Evolutionary conservation across 2,113 vertebrate genomes (phyloP).

Genomic region (Kryptolebias marmoratus): DNA sequence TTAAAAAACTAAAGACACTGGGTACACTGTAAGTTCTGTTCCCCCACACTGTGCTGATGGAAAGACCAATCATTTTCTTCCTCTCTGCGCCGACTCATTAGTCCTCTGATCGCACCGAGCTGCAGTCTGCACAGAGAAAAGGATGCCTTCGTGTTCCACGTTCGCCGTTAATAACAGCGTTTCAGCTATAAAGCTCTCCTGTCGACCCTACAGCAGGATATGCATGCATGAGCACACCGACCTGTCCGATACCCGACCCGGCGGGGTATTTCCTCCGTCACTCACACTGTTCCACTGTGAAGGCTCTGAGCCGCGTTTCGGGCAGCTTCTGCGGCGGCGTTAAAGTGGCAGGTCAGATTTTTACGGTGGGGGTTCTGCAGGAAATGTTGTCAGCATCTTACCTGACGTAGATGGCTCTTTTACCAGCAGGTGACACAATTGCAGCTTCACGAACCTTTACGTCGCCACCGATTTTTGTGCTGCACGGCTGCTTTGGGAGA

Average conservation of each 20-base stretch:
- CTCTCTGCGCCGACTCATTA: slow-evolving; percentile 68
- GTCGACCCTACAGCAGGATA: slow-evolving; percentile 28
- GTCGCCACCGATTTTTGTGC: too few species aligned
- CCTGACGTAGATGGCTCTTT: too few species aligned
- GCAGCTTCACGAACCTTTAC: too few species aligned
- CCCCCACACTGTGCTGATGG: slow-evolving; percentile 9
- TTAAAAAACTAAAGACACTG: neutral
- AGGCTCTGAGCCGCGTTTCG: slow-evolving; percentile 39
- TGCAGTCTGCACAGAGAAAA: slow-evolving; percentile 24
- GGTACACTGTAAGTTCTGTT: slow-evolving; percentile 5
- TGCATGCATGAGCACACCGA: slow-evolving; percentile 64
- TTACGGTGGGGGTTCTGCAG: neutral
- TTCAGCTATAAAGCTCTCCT: slow-evolving; percentile 32
- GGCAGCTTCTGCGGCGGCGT: slow-evolving; percentile 4
- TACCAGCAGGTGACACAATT: too few species aligned
- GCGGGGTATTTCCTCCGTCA: slow-evolving; percentile 41
- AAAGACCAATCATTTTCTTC: slow-evolving; percentile 26
- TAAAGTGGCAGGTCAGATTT: neutral
- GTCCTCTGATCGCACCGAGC: slow-evolving; percentile 32
- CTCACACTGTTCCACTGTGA: slow-evolving; percentile 68
- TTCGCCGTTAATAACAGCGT: slow-evolving; percentile 18
- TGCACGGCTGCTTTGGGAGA: too few species aligned
- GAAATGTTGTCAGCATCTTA: too few species aligned
- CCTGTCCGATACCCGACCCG: slow-evolving; percentile 43
- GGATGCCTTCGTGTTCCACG: slow-evolving; percentile 27